Base-by-base conservation (phyloP, 2,888 invertebrate genomes). In the Eilema griseolum region DNA sequence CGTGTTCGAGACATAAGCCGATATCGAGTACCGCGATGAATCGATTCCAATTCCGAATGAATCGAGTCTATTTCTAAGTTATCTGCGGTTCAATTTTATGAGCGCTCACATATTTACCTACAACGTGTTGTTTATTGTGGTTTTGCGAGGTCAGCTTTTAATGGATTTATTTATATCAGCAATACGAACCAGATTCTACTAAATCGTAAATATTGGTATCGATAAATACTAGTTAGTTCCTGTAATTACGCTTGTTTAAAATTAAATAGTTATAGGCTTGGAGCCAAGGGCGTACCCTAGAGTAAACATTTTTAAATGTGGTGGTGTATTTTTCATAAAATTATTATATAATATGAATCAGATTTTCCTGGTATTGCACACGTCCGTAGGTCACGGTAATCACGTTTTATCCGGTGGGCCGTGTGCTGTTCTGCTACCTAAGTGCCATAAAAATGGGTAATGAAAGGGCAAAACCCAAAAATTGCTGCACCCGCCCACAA, bases 71-170 rank as follows among this genome's bases (percentile, higher is more conserved):
- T 78, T 78, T 66, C 69, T 68, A 71, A 74, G 73, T 73, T 73
- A 80, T 73, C 59, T 70, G 69, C 68, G 72, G 78, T 74, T 70
- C 69, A 69, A 26, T 77, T 80, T 80, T 77, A 80, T 71, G 71
- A 66, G 57, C 68, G 64, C 73, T 60, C 69, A 69, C 76, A 70
- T 67, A 74, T 76, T 71, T 70, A 67, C 74, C 61, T 52, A 61
- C n/a, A 7, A n/a, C 61, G 52, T 61, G 37, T 65, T 71, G 78
- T 76, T 78, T 78, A 72, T 78, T 76, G 70, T 72, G 76, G 64
- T 57, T 66, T 14, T 16, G 41, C 77, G 70, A 78, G 78, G 78
- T 67, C 76, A 72, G 67, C 62, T 67, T 79, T 72, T 72, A 77
- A 74, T 74, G 80, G 61, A 60, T 70, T 69, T 75, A 74, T 79